Percentiles rank a stretch among this genome's conserved stretches.
phyloP scores from a whole-genome alignment of 2,888 invertebrate species.

The Eristalis pertinax region DNA sequence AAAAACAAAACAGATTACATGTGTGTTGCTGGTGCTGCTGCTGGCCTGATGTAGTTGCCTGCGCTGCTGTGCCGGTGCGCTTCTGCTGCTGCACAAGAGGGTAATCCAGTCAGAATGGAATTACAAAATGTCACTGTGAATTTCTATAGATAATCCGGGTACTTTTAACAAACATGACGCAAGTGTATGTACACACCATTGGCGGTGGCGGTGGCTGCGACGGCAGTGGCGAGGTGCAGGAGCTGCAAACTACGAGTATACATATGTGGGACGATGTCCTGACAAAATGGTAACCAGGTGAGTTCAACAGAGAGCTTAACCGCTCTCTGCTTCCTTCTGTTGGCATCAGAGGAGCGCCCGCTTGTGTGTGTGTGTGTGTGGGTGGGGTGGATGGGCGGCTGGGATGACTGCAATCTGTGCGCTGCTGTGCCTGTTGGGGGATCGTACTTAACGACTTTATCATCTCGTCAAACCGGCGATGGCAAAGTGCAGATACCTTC shows the following conservation, averaged over 20 bases:
- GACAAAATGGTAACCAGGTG: slow-evolving; percentile 67
- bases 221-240: not conserved
- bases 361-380: not conserved
- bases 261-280: slow-evolving; percentile 65
- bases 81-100: slow-evolving; percentile 34
- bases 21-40: slow-evolving; percentile 45
- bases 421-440: not conserved
- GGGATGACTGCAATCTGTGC: not conserved
- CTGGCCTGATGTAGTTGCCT: too few species aligned
- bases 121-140: slow-evolving; percentile 72
- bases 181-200: slow-evolving; percentile 40
- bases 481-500: slow-evolving; percentile 56
- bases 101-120: slow-evolving; percentile 71
- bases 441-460: slow-evolving; percentile 64
- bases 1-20: slow-evolving; percentile 58
- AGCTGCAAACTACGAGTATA: not conserved
- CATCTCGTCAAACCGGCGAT: slow-evolving; percentile 57
- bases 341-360: not conserved
- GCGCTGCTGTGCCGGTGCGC: not conserved
- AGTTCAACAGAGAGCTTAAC: slow-evolving; percentile 66
- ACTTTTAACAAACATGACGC: slow-evolving; percentile 68
- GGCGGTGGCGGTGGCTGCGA: not conserved
- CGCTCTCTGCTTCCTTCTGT: slow-evolving; percentile 6
- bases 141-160: slow-evolving; percentile 71
- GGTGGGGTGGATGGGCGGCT: too few species aligned